A percentile compares a stretch with the other conserved stretches of the same genome.
Conservation (phyloP, 2,888 invertebrate genomes). For the Clunio marinus region DNA sequence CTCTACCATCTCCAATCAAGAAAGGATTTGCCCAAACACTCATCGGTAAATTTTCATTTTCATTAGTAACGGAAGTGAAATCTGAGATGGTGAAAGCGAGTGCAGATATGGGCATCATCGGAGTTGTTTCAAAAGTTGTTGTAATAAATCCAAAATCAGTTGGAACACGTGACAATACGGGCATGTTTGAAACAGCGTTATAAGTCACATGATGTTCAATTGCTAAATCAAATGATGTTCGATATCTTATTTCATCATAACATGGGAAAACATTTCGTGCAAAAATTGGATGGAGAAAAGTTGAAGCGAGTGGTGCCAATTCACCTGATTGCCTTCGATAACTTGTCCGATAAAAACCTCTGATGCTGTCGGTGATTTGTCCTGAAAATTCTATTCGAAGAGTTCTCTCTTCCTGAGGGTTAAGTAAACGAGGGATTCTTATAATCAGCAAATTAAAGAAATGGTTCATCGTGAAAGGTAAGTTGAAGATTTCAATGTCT, state of each 20-base stretch:
- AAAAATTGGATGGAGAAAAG: conserved; percentile 64
- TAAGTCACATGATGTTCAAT: conserved; percentile 45
- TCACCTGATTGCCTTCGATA: no score
- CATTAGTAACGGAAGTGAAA: conserved; percentile 45
- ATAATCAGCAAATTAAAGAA: no score
- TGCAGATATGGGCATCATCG: conserved; percentile 55
- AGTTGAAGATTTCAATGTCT: no score
- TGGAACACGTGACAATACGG: not conserved
- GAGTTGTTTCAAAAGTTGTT: conserved; percentile 42
- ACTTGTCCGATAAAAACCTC: no score
- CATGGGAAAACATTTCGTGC: conserved; percentile 71
- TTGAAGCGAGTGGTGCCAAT: conserved; percentile 47
- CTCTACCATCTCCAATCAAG: conserved; percentile 47
- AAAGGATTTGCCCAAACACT: conserved; percentile 39
- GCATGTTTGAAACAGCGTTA: conserved; percentile 42
- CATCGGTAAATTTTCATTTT: conserved; percentile 42
- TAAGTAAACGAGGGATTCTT: no score
- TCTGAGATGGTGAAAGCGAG: conserved; percentile 59
- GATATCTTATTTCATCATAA: conserved; percentile 49
- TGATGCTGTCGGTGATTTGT: no score
- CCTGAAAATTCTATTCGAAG: no score
- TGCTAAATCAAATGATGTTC: conserved; percentile 50
- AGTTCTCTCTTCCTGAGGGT: no score
- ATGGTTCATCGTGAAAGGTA: no score
- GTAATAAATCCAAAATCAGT: not conserved